Conservation (phyloP, 1,140 invertebrate species). For the Trichonephila clavipes region DNA sequence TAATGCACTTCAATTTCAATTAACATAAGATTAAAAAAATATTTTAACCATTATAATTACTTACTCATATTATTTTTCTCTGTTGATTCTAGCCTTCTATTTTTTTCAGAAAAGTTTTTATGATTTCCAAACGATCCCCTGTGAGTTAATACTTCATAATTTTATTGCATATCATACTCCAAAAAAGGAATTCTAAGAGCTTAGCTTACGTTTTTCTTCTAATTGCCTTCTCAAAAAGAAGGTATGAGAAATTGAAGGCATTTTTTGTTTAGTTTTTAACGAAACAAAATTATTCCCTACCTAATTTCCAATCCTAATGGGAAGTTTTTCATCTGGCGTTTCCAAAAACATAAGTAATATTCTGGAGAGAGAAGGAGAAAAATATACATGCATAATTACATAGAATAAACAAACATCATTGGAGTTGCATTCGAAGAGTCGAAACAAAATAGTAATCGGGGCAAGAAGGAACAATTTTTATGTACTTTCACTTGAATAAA, state of each 20-base stretch:
- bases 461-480: conserved; percentile 8
- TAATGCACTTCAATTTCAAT: no score
- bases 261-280: neutral
- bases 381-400: neutral
- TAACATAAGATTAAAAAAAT: no score
- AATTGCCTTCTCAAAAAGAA: neutral
- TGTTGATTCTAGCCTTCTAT: no score
- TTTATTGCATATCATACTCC: neutral
- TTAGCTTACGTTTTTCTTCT: neutral
- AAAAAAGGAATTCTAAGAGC: neutral
- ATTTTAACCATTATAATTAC: no score
- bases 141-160: neutral
- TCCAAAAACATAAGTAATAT: neutral
- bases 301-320: neutral
- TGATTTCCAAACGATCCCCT: neutral
- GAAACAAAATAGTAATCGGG: neutral
- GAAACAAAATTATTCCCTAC: neutral
- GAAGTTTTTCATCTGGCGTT: neutral
- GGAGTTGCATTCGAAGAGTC: neutral
- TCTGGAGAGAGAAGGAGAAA: neutral
- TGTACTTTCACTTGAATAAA: conserved; percentile 23
- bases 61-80: no score
- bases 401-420: conserved; percentile 12
- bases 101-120: neutral
- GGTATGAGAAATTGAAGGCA: neutral